Percentiles rank a stretch among this genome's conserved stretches.
phyloP scores from a whole-genome alignment of 1,140 invertebrate genomes.

The Calephelis nemesis region DNA sequence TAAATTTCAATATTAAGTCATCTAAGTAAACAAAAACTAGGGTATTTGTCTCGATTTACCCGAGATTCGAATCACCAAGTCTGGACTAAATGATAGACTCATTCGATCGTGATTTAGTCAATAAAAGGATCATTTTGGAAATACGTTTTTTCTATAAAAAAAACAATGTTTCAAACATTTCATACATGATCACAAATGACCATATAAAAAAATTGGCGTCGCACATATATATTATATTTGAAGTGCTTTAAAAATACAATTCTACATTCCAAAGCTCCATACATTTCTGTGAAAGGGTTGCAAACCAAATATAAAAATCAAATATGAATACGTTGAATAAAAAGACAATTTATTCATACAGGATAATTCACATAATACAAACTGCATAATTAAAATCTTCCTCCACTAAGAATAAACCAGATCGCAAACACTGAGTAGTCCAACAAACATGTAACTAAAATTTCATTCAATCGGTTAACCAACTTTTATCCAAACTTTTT shows the following conservation, averaged over 20 bases:
- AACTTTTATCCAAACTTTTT: no score
- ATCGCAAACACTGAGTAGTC: neutral
- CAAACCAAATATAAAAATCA: conserved; percentile 3
- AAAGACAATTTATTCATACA: conserved; percentile 12
- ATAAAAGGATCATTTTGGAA: no score
- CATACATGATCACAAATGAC: no score
- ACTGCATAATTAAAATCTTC: conserved; percentile 8
- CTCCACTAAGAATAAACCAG: neutral
- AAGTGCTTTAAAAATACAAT: neutral
- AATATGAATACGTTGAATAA: conserved; percentile 5
- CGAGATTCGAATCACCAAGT: no score
- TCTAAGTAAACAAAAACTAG: no score
- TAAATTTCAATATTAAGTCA: no score
- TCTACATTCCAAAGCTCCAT: neutral
- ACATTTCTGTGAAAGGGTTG: neutral
- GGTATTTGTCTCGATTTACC: no score
- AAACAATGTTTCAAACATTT: no score
- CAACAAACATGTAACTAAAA: neutral
- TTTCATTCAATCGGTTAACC: neutral
- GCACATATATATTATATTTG: neutral
- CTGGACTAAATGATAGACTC: no score
- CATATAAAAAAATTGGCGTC: no score
- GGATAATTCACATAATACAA: conserved; percentile 9
- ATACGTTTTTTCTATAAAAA: no score
- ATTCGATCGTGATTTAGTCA: no score